Percentiles rank a stretch among this genome's conserved stretches.
phyloP scores from a whole-genome alignment of 1,140 invertebrate species.

The Drosophila nasuta region DNA sequence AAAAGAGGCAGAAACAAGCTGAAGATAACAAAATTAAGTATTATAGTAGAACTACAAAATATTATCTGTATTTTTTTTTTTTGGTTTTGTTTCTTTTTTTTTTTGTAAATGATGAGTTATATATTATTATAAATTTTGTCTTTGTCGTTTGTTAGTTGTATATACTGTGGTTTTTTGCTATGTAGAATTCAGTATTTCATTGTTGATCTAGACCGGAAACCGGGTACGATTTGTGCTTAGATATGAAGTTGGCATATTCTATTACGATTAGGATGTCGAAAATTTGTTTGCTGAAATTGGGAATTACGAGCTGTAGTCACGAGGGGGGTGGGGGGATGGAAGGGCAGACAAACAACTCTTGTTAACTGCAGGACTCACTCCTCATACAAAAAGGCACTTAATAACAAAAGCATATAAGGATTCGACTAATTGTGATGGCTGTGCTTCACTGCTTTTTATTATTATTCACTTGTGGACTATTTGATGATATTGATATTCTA shows the following conservation, averaged over 20 bases:
- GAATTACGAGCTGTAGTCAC: conserved; percentile 21
- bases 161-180: conserved; percentile 61
- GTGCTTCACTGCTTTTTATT: conserved; percentile 6
- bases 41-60: conserved; percentile 57
- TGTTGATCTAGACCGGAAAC: conserved; percentile 20
- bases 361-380: conserved; percentile 53
- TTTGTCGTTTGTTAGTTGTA: conserved; percentile 19
- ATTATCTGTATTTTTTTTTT: conserved; percentile 36
- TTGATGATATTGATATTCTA: conserved; percentile 28
- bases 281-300: conserved; percentile 5
- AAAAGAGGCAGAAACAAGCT: conserved; percentile 64
- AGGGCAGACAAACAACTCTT: conserved; percentile 26
- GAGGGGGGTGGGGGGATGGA: conserved; percentile 5
- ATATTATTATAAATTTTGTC: conserved; percentile 33
- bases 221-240: conserved; percentile 26
- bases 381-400: conserved; percentile 69
- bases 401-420: conserved; percentile 57
- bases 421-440: conserved; percentile 24
- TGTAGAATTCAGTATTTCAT: conserved; percentile 71
- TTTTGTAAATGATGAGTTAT: conserved; percentile 28
- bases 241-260: conserved; percentile 11
- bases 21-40: conserved; percentile 44
- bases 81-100: not conserved
- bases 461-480: conserved; percentile 10
- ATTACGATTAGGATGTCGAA: conserved; percentile 3